These are phyloP conservation scores for Epicampocera succincta DNA, from an alignment of 2,888 invertebrate genomes.

Conservation along the genomic window DNA sequence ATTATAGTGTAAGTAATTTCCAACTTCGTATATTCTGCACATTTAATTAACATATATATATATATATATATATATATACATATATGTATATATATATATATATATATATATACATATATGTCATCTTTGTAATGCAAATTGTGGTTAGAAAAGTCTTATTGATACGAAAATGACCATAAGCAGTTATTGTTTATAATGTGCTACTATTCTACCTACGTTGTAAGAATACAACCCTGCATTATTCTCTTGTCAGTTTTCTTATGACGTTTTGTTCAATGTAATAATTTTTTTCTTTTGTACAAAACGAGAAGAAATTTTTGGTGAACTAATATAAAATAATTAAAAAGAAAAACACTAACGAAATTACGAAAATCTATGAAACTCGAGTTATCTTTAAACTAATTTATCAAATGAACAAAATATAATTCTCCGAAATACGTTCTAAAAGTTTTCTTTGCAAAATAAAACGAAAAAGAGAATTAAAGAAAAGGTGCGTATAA, in stretches of 20 bases:
- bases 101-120: too few species aligned
- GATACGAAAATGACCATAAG: not conserved
- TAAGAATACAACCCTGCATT: conserved; percentile 24
- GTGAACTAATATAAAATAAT: conserved; percentile 60
- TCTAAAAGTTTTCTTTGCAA: conserved; percentile 31
- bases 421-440: conserved; percentile 55
- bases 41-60: too few species aligned
- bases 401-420: conserved; percentile 57
- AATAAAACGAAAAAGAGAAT: conserved; percentile 59
- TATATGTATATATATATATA: too few species aligned
- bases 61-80: too few species aligned
- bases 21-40: too few species aligned
- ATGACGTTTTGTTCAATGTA: conserved; percentile 66
- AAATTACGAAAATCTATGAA: conserved; percentile 53
- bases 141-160: too few species aligned
- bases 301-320: conserved; percentile 66
- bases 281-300: conserved; percentile 68
- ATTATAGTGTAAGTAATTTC: too few species aligned
- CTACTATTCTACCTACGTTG: not conserved
- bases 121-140: too few species aligned
- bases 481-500: conserved; percentile 58
- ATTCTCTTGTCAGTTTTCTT: conserved; percentile 24
- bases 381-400: conserved; percentile 45
- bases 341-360: conserved; percentile 49
- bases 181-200: not conserved